These are phyloP conservation scores for Ricordea florida DNA, from an alignment of 92 coral and sea anemone species.

Conservation along the genomic window DNA sequence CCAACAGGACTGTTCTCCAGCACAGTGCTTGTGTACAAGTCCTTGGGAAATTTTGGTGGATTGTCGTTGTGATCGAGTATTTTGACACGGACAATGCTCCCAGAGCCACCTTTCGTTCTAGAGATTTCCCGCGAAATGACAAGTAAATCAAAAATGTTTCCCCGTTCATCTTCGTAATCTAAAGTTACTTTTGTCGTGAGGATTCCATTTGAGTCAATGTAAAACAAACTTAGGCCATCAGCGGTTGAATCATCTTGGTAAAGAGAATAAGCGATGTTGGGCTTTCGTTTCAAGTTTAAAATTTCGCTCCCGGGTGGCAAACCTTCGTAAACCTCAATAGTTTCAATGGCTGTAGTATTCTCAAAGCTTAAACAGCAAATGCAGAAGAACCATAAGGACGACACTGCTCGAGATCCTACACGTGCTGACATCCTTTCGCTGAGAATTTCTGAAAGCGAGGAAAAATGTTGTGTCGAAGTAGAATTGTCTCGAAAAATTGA, in stretches of 20 bases:
- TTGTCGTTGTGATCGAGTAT: slow-evolving; percentile 86
- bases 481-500: slow-evolving; percentile 28
- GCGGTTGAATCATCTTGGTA: slow-evolving; percentile 64
- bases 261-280: slow-evolving; percentile 61
- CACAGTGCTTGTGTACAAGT: slow-evolving; percentile 76
- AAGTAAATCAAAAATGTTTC: slow-evolving; percentile 77
- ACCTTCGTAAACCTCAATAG: slow-evolving; percentile 73
- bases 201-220: slow-evolving; percentile 77
- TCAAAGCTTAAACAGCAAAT: background rate
- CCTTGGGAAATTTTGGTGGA: slow-evolving; percentile 79
- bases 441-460: slow-evolving; percentile 1
- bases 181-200: slow-evolving; percentile 80
- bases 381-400: background rate
- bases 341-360: slow-evolving; percentile 8
- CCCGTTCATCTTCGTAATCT: slow-evolving; percentile 88
- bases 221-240: slow-evolving; percentile 68
- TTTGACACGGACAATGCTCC: slow-evolving; percentile 64
- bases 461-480: too few species aligned
- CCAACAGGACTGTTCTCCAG: slow-evolving; percentile 72
- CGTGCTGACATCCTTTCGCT: slow-evolving; percentile 5
- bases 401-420: background rate
- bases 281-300: slow-evolving; percentile 50
- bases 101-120: slow-evolving; percentile 64
- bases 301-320: slow-evolving; percentile 73
- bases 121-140: slow-evolving; percentile 74